Evolutionary conservation across 1,140 invertebrate species (phyloP).

Genomic region (Microplitis demolitor): DNA sequence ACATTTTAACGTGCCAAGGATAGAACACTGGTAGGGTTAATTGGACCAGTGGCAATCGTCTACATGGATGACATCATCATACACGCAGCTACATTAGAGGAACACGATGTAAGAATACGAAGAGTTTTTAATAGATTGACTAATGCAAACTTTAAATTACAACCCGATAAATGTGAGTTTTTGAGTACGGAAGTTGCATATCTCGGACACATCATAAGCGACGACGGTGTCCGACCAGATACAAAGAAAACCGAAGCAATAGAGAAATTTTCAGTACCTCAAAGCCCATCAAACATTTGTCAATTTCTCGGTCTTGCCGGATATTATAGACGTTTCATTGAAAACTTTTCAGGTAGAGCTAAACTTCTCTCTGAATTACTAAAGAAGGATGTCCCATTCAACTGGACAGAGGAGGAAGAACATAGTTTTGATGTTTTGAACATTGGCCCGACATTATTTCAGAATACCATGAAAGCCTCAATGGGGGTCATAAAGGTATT

Average conservation of each 20-base stretch:
- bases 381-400: background rate
- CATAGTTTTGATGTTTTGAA: background rate
- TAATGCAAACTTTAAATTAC: too few species aligned
- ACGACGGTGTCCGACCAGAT: background rate
- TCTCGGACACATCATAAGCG: background rate
- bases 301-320: background rate
- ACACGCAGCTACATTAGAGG: background rate
- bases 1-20: background rate
- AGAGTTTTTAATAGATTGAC: background rate
- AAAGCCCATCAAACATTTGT: background rate
- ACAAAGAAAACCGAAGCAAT: background rate
- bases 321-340: background rate
- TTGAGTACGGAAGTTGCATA: background rate
- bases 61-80: background rate
- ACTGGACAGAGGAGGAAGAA: background rate
- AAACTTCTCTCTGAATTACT: background rate
- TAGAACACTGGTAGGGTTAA: background rate
- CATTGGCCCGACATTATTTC: background rate
- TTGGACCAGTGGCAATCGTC: background rate
- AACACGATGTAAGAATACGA: background rate
- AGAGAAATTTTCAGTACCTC: background rate
- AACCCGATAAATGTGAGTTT: background rate
- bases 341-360: background rate
- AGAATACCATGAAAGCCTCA: background rate
- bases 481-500: background rate